Conservation (phyloP, 2,113 vertebrate species). For the Halcyon malimbica region DNA sequence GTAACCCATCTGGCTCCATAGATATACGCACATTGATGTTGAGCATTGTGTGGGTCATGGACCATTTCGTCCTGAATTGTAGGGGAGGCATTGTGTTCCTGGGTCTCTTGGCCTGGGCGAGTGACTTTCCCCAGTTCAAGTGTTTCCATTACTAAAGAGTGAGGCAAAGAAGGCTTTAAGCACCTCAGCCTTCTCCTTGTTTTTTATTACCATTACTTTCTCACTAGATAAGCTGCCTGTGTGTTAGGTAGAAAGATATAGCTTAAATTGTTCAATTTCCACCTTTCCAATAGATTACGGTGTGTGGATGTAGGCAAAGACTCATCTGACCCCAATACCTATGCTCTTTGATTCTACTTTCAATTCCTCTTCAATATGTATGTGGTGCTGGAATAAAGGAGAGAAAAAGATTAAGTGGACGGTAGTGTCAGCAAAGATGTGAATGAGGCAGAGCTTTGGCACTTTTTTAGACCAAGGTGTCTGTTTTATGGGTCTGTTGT, state of each 20-base stretch:
- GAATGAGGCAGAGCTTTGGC: neutral
- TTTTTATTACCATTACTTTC: neutral
- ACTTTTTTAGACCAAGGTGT: neutral
- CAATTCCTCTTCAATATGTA: neutral
- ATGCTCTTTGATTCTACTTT: neutral
- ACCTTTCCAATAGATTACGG: neutral
- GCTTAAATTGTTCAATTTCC: neutral
- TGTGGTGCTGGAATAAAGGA: neutral
- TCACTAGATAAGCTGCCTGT: neutral
- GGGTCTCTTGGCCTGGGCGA: too few relatives aligned
- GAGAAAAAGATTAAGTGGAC: neutral
- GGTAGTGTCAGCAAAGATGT: neutral
- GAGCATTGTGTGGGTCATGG: too few relatives aligned
- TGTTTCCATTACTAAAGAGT: too few relatives aligned
- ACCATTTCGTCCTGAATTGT: too few relatives aligned
- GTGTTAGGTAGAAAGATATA: neutral
- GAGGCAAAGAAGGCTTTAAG: too few relatives aligned
- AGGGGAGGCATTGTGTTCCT: too few relatives aligned
- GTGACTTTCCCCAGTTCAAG: too few relatives aligned
- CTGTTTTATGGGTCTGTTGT: neutral
- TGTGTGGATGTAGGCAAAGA: neutral
- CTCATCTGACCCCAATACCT: neutral
- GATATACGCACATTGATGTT: too few relatives aligned
- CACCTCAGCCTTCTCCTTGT: too few relatives aligned
- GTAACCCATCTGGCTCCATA: too few relatives aligned